A percentile compares a stretch with the other conserved stretches of the same genome.
Conservation (phyloP, 2,113 vertebrate species). For the Piaya cayana region DNA sequence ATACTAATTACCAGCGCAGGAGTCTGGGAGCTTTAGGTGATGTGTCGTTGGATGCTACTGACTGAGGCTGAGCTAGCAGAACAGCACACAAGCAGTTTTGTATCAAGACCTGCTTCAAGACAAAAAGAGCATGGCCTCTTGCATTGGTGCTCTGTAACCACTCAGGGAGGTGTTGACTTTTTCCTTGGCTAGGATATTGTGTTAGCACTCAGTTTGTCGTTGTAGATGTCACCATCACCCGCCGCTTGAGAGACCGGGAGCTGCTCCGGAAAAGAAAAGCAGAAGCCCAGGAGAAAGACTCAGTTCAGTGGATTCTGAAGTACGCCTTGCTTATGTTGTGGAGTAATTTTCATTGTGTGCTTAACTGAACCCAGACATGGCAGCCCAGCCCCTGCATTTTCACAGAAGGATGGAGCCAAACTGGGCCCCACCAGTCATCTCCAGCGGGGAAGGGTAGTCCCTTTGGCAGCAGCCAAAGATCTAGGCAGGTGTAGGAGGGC, state of each 20-base stretch:
- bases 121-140: background rate
- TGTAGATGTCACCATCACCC: conserved; percentile 57
- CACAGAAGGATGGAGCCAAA: background rate
- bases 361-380: background rate
- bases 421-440: background rate
- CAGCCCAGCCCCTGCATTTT: background rate
- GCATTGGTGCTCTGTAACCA: background rate
- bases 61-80: background rate
- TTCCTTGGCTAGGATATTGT: background rate
- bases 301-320: conserved; percentile 84
- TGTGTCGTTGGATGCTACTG: background rate
- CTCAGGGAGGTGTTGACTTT: background rate
- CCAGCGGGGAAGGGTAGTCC: background rate
- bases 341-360: background rate
- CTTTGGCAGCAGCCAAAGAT: background rate
- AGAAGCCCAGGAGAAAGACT: conserved; percentile 85
- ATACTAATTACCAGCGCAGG: background rate
- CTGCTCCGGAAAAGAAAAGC: conserved; percentile 88
- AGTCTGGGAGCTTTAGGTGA: background rate
- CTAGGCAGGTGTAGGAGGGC: accelerated
- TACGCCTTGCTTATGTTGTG: conserved; percentile 69
- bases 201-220: background rate
- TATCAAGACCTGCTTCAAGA: background rate
- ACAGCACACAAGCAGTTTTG: background rate
- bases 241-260: conserved; percentile 85